Evolutionary conservation across 2,113 vertebrate genomes (phyloP).

Genomic region (Gambusia affinis): DNA sequence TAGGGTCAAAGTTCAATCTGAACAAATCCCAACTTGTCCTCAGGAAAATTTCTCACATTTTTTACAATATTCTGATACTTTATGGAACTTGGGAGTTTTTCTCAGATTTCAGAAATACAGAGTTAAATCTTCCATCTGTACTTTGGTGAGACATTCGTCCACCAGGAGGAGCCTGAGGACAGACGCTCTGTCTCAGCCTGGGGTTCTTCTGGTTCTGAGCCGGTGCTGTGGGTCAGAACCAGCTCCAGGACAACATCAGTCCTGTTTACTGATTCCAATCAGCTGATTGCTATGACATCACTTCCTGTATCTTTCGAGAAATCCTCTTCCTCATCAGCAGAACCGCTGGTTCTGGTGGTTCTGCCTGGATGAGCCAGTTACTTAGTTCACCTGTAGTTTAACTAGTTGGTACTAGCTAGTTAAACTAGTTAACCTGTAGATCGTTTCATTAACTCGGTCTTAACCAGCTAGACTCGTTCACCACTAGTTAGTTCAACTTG

Average conservation of each 20-base stretch:
- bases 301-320: constrained; percentile 1
- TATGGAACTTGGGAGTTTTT: not conserved
- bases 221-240: not conserved
- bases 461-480: too few species aligned
- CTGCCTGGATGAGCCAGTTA: too few species aligned
- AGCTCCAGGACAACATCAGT: not conserved
- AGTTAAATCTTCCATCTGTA: not conserved
- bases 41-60: not conserved
- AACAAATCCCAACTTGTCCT: not conserved
- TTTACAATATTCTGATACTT: not conserved
- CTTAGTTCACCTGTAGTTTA: too few species aligned
- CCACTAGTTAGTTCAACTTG: too few species aligned
- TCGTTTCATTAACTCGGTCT: too few species aligned
- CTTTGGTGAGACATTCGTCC: not conserved
- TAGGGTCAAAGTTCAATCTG: not conserved
- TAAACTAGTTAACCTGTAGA: too few species aligned
- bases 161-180: not conserved
- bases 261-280: not conserved
- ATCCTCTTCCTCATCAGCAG: not conserved
- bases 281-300: constrained; percentile 15
- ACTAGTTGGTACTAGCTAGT: too few species aligned
- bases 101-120: not conserved
- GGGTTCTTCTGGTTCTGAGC: not conserved
- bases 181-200: too few species aligned
- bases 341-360: not conserved